phyloP scores from a whole-genome alignment of 2,888 invertebrate genomes.

The Dryocosmus kuriphilus region DNA sequence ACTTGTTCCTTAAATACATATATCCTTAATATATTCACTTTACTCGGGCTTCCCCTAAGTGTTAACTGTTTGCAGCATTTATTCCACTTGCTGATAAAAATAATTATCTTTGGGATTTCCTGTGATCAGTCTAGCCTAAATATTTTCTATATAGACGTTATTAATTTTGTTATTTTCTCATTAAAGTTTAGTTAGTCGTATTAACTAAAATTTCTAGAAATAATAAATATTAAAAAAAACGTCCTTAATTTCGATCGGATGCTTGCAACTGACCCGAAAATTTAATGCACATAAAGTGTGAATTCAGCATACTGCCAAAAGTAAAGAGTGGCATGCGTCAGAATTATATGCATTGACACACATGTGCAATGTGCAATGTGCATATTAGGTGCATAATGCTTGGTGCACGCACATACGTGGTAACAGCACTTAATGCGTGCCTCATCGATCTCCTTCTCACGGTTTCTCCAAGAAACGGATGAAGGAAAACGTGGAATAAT shows the following conservation, averaged over 20 bases:
- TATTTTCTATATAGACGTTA: too few species aligned
- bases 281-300: background rate
- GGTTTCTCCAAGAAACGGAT: slow-evolving; percentile 66
- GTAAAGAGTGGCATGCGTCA: background rate
- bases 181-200: too few species aligned
- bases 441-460: slow-evolving; percentile 74
- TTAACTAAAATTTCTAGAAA: too few species aligned
- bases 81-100: too few species aligned
- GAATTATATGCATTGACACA: background rate
- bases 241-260: background rate
- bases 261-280: background rate
- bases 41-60: too few species aligned
- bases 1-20: too few species aligned
- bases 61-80: too few species aligned
- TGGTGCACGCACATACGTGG: slow-evolving; percentile 54
- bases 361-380: slow-evolving; percentile 41
- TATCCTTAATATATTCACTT: too few species aligned
- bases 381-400: slow-evolving; percentile 48
- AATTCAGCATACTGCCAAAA: background rate
- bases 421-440: slow-evolving; percentile 61
- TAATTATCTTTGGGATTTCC: too few species aligned
- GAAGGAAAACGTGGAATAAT: slow-evolving; percentile 45
- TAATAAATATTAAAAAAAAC: too few species aligned
- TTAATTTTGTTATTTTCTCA: too few species aligned
- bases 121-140: too few species aligned